Evolutionary conservation across 2,113 vertebrate genomes (phyloP).

Genomic region (Plotosus lineatus): DNA sequence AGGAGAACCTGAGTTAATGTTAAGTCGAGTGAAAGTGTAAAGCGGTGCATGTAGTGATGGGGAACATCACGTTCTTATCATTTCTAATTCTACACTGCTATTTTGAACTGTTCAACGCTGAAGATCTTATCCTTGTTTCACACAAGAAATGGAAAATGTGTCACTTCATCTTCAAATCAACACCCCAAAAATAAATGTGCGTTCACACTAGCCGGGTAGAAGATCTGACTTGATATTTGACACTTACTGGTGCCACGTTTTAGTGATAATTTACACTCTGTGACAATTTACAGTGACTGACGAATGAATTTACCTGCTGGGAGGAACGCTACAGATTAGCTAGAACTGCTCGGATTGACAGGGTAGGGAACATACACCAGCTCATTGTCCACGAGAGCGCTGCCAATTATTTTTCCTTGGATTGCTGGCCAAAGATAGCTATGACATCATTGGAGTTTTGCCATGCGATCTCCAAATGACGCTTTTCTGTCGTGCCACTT

Average conservation of each 20-base stretch:
- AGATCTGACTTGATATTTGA: background rate
- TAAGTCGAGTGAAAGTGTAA: slow-evolving; percentile 23
- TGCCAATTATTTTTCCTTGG: too few species aligned
- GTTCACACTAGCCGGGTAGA: slow-evolving; percentile 3
- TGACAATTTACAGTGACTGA: background rate
- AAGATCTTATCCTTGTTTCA: background rate
- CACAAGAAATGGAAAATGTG: background rate
- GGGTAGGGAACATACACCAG: too few species aligned
- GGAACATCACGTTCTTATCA: background rate
- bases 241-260: background rate
- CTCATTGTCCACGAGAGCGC: too few species aligned
- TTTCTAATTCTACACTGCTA: background rate
- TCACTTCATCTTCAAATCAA: background rate
- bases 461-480: too few species aligned
- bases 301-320: too few species aligned
- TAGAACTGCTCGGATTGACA: too few species aligned
- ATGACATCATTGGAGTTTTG: too few species aligned
- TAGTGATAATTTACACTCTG: background rate
- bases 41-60: slow-evolving; percentile 2
- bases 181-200: slow-evolving; percentile 15
- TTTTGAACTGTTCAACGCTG: background rate
- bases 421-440: too few species aligned
- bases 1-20: slow-evolving; percentile 9
- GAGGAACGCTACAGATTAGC: too few species aligned
- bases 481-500: too few species aligned